Conservation (phyloP, 2,797 vertebrate genomes). For the Perdix hodgsoniae region DNA sequence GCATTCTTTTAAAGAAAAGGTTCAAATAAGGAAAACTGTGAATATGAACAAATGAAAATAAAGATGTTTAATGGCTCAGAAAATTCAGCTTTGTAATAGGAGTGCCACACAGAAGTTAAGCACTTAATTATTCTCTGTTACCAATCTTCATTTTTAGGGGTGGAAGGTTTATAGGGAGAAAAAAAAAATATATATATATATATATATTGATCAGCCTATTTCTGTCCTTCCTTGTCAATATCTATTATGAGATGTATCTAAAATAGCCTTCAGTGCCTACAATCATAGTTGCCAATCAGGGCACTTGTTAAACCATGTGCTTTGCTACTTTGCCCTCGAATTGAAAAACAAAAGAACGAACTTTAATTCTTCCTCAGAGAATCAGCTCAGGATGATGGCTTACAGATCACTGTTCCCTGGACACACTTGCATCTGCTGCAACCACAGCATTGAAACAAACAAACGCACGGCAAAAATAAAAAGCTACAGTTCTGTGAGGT, state of each 20-base stretch:
- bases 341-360: not conserved
- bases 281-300: not conserved
- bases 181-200: no score
- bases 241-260: not conserved
- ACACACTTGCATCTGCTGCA: not conserved
- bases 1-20: conserved; percentile 10
- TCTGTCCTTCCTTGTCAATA: not conserved
- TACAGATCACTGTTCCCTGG: not conserved
- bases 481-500: not conserved
- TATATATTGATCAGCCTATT: not conserved
- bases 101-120: not conserved
- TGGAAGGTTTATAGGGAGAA: not conserved
- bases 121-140: not conserved
- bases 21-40: not conserved
- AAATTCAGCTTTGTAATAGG: not conserved
- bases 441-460: not conserved
- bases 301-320: not conserved
- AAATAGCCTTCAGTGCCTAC: not conserved
- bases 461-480: not conserved
- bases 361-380: not conserved
- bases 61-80: not conserved
- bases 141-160: not conserved
- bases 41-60: not conserved
- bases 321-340: not conserved
- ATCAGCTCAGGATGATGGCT: not conserved